phyloP scores from a whole-genome alignment of 2,113 vertebrate genomes.

The Lathamus discolor region DNA sequence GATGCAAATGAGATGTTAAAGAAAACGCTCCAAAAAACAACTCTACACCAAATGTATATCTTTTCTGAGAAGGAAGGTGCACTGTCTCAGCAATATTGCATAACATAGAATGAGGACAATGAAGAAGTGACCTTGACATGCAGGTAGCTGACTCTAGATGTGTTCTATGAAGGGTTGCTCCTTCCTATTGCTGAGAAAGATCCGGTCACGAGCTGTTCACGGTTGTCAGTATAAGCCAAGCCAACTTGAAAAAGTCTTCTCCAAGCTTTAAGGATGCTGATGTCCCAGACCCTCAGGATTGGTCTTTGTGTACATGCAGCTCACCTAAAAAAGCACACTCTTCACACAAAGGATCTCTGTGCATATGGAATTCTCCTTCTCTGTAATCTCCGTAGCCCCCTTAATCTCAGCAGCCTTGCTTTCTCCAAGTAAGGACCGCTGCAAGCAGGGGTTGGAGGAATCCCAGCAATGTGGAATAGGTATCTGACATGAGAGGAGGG shows the following conservation, averaged over 20 bases:
- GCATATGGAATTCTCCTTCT: not conserved
- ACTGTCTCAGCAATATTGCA: not conserved
- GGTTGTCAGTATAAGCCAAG: not conserved
- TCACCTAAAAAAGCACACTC: not conserved
- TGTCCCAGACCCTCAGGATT: not conserved
- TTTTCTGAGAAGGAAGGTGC: not conserved
- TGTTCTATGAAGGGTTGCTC: not conserved
- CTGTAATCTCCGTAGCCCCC: not conserved
- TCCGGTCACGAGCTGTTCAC: not conserved
- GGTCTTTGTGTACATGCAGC: not conserved
- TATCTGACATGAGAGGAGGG: not conserved
- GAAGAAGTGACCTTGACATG: not conserved
- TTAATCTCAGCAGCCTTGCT: not conserved
- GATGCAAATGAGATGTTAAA: not conserved
- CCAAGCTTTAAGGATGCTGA: not conserved
- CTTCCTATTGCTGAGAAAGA: not conserved
- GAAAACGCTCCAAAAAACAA: not conserved
- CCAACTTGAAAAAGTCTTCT: not conserved
- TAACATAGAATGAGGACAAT: not conserved
- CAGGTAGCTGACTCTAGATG: not conserved
- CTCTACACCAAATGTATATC: not conserved
- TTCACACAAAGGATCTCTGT: not conserved
- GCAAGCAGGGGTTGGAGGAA: not conserved
- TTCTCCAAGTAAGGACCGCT: not conserved
- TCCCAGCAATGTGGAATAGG: not conserved